These are phyloP conservation scores for Drosophila suzukii DNA, from an alignment of 1,140 invertebrate genomes.

Conservation along the genomic window DNA sequence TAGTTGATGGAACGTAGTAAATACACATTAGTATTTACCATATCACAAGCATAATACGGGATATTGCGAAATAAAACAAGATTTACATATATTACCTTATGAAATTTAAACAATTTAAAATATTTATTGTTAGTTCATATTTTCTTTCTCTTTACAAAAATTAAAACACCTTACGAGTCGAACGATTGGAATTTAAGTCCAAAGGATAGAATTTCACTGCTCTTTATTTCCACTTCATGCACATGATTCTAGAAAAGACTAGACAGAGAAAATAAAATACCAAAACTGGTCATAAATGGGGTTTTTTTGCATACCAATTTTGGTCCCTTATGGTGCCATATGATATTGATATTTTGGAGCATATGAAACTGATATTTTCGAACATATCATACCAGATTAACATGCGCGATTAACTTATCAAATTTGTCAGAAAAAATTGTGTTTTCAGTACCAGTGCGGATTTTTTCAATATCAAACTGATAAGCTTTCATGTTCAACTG, in stretches of 20 bases:
- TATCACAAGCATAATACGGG: conserved; percentile 27
- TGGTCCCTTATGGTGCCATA: no score
- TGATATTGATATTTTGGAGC: no score
- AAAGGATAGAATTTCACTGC: conserved; percentile 9
- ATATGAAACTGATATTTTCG: no score
- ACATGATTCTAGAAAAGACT: conserved; percentile 20
- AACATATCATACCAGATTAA: no score
- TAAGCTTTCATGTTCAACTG: no score
- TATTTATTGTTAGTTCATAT: conserved; percentile 45
- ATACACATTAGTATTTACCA: conserved; percentile 35
- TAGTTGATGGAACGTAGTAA: conserved; percentile 23
- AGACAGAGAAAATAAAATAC: conserved; percentile 27
- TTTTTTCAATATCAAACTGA: no score
- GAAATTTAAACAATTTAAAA: conserved; percentile 37
- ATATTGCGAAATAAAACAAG: conserved; percentile 36
- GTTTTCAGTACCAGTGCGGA: no score
- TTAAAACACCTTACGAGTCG: conserved; percentile 3
- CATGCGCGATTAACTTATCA: no score
- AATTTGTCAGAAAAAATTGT: no score
- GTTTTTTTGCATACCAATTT: no score
- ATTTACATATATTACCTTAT: conserved; percentile 45
- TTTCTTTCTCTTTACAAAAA: conserved; percentile 23
- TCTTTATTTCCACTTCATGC: conserved; percentile 21
- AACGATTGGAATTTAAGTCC: conserved; percentile 25
- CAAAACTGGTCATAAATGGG: not conserved